phyloP scores from a whole-genome alignment of 2,888 invertebrate genomes.

The Drosophila dives region DNA sequence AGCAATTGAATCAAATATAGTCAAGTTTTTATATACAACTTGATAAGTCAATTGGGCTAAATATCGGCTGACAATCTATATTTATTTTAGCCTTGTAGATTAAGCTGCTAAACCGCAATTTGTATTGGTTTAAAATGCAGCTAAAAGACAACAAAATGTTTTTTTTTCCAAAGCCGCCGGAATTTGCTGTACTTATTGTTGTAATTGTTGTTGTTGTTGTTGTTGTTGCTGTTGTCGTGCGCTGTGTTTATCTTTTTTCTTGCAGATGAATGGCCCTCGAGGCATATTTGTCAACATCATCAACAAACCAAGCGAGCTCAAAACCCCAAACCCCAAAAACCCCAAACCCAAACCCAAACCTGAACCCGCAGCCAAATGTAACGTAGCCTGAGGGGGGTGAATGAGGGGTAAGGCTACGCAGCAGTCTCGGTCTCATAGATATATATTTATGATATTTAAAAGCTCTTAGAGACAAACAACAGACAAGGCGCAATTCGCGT shows the following conservation, averaged over 20 bases:
- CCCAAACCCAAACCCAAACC: conserved; percentile 36
- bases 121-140: conserved; percentile 44
- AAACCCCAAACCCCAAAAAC: conserved; percentile 1
- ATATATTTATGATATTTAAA: conserved; percentile 82
- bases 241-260: conserved; percentile 63
- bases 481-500: conserved; percentile 66
- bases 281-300: conserved; percentile 83
- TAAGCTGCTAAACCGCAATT: conserved; percentile 11
- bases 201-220: conserved; percentile 34
- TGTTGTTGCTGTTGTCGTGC: conserved; percentile 12
- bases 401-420: not conserved
- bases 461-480: conserved; percentile 82
- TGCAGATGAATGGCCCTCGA: conserved; percentile 71
- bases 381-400: conserved; percentile 24
- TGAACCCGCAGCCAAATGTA: conserved; percentile 56
- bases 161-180: conserved; percentile 17
- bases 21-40: not conserved
- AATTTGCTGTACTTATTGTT: conserved; percentile 24
- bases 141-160: conserved; percentile 26
- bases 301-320: conserved; percentile 49
- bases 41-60: not conserved
- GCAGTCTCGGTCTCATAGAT: conserved; percentile 59
- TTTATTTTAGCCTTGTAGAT: conserved; percentile 13
- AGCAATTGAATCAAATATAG: not conserved
- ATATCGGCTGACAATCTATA: conserved; percentile 1